These are phyloP conservation scores for Philypnodon macrostomus DNA, from an alignment of 2,797 vertebrate genomes.

Conservation along the genomic window DNA sequence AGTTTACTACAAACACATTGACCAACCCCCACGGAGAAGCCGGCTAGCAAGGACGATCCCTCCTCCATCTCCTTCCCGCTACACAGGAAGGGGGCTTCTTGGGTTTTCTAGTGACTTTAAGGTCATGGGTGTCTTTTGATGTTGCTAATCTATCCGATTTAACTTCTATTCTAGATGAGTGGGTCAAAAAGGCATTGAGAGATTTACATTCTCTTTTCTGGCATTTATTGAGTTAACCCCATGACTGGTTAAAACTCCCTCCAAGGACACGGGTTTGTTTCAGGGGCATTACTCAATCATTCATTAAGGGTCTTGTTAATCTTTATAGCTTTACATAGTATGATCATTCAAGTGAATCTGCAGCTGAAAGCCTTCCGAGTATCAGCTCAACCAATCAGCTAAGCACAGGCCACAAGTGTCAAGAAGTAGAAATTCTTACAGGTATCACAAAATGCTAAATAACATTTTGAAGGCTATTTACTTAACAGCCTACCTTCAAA, in stretches of 20 bases:
- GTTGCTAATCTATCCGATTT: slow-evolving; percentile 16
- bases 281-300: slow-evolving; percentile 19
- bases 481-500: no score
- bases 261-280: slow-evolving; percentile 31
- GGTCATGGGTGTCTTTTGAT: slow-evolving; percentile 34
- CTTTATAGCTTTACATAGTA: slow-evolving; percentile 18
- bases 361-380: not conserved
- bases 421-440: slow-evolving; percentile 1
- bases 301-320: slow-evolving; percentile 27
- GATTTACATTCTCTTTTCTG: not conserved
- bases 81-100: slow-evolving; percentile 27
- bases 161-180: slow-evolving; percentile 15
- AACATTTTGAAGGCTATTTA: no score
- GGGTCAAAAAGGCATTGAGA: not conserved
- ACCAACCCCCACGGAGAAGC: slow-evolving; percentile 13
- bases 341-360: slow-evolving; percentile 5
- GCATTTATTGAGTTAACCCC: not conserved
- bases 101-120: slow-evolving; percentile 18
- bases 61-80: slow-evolving; percentile 13
- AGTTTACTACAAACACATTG: slow-evolving; percentile 72
- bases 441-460: no score
- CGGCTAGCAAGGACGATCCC: slow-evolving; percentile 40
- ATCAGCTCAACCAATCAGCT: slow-evolving; percentile 5
- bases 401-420: slow-evolving; percentile 3
- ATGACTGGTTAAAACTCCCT: slow-evolving; percentile 2